phyloP scores from a whole-genome alignment of 2,113 vertebrate species.

The Corythornis vintsioides region DNA sequence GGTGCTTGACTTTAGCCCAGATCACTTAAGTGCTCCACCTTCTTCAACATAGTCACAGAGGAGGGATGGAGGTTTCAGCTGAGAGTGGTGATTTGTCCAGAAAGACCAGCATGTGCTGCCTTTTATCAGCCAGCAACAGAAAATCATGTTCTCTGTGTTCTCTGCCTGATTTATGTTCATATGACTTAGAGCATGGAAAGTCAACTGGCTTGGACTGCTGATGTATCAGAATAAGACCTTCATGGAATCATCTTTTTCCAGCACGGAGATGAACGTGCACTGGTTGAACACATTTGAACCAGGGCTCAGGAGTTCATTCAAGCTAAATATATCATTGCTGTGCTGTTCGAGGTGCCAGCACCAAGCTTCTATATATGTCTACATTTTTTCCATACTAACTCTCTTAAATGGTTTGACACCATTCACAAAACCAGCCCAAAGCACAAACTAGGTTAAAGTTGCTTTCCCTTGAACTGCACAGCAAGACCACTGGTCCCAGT shows the following conservation, averaged over 20 bases:
- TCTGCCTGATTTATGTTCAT: slow-evolving; percentile 1
- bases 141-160: not conserved
- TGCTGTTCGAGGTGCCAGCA: not conserved
- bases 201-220: not conserved
- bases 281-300: not conserved
- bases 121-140: not conserved
- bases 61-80: not conserved
- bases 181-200: not conserved
- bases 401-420: not conserved
- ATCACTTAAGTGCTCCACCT: not conserved
- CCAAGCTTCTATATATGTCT: not conserved
- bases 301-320: not conserved
- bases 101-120: not conserved
- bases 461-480: not conserved
- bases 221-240: not conserved
- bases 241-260: not conserved
- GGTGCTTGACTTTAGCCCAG: not conserved
- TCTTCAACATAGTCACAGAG: not conserved
- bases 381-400: not conserved
- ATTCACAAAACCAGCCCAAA: not conserved
- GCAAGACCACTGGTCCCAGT: not conserved
- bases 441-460: not conserved
- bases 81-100: not conserved
- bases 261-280: not conserved
- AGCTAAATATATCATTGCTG: slow-evolving; percentile 43